A percentile compares a stretch with the other conserved stretches of the same genome.
These are phyloP conservation scores for Dasypogon diadema DNA, from an alignment of 2,888 invertebrate genomes.

Conservation along the genomic window DNA sequence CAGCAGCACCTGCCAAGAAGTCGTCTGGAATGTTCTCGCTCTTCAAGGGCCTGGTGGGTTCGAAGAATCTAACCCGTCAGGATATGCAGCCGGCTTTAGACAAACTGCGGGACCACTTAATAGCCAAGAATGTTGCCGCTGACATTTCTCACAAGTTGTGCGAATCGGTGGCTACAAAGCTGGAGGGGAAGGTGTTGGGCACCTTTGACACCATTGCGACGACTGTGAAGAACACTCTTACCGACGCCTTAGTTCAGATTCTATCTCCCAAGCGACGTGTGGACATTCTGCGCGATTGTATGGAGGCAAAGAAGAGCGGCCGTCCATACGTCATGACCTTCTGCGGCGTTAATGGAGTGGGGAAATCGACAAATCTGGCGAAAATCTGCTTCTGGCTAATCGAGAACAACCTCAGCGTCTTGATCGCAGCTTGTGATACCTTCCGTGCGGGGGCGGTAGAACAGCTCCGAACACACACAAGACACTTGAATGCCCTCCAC, in stretches of 20 bases:
- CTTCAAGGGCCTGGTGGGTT: conserved; percentile 88
- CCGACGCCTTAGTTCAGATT: conserved; percentile 92
- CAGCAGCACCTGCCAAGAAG: conserved; percentile 60
- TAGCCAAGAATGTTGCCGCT: conserved; percentile 96
- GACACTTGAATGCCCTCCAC: conserved; percentile 94
- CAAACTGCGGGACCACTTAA: conserved; percentile 94
- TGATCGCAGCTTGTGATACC: conserved; percentile 99
- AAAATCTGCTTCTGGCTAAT: conserved; percentile 99
- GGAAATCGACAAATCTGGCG: conserved; percentile 98
- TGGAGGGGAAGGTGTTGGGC: conserved; percentile 92
- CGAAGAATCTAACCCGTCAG: conserved; percentile 84
- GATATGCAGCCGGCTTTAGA: conserved; percentile 90
- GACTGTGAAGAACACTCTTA: conserved; percentile 88
- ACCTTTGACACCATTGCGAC: conserved; percentile 94
- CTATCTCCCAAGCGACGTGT: conserved; percentile 94
- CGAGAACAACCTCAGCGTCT: conserved; percentile 94
- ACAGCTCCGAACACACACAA: conserved; percentile 94
- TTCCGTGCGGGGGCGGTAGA: conserved; percentile 99
- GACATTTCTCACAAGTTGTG: conserved; percentile 96
- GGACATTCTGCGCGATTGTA: conserved; percentile 95
- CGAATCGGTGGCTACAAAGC: conserved; percentile 88
- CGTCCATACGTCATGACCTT: conserved; percentile 96
- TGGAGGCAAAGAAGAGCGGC: conserved; percentile 86
- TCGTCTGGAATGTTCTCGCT: conserved; percentile 82
- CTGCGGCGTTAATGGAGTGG: conserved; percentile 99